Evolutionary conservation across 2,888 invertebrate species (phyloP).

Genomic region (Heteropelma amictum): DNA sequence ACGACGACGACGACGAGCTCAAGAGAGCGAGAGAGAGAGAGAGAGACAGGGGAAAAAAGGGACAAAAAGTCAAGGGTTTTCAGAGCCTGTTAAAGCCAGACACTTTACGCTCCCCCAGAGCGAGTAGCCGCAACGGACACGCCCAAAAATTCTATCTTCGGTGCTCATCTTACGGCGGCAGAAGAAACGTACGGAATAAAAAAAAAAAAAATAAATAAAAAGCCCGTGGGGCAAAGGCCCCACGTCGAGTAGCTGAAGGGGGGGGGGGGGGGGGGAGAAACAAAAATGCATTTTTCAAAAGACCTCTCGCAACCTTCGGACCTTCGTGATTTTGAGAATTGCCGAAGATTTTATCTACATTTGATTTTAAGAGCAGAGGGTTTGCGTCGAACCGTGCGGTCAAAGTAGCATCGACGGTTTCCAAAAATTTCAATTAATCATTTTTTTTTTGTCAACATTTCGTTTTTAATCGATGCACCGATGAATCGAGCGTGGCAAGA

Average conservation of each 20-base stretch:
- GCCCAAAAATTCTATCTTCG: slow-evolving; percentile 64
- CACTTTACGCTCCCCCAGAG: slow-evolving; percentile 49
- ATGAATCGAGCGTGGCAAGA: no score
- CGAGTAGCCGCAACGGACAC: slow-evolving; percentile 51
- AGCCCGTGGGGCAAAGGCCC: slow-evolving; percentile 37
- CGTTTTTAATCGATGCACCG: no score
- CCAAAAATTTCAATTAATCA: no score
- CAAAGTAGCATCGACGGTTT: no score
- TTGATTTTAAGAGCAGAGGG: no score
- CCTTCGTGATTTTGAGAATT: no score
- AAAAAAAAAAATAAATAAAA: neutral
- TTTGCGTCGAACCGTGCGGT: no score
- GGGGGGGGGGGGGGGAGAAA: no score
- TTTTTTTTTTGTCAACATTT: no score
- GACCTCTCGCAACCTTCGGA: no score
- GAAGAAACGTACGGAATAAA: slow-evolving; percentile 4
- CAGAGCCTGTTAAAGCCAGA: slow-evolving; percentile 13
- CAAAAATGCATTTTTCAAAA: no score
- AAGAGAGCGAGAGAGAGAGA: neutral
- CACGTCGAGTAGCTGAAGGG: slow-evolving; percentile 32
- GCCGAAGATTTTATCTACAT: no score
- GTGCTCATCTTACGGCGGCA: slow-evolving; percentile 54
- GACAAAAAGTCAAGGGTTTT: slow-evolving; percentile 36
- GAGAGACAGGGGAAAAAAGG: neutral
- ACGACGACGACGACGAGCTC: neutral